phyloP scores from a whole-genome alignment of 2,888 invertebrate genomes.

The Smittia aterrima region DNA sequence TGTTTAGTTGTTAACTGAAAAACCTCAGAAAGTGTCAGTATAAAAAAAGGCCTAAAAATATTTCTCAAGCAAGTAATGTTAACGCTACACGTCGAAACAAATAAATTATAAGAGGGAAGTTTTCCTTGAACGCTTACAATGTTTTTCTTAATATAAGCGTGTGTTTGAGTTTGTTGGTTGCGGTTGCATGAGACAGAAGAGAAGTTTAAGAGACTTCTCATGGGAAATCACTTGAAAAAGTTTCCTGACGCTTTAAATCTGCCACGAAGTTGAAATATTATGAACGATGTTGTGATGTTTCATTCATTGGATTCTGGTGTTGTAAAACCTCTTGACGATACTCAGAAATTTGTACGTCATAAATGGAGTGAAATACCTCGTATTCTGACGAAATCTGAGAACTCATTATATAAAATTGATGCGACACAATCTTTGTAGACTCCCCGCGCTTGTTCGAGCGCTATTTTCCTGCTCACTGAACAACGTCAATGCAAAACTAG shows the following conservation, averaged over 20 bases:
- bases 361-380: too few relatives aligned
- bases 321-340: neutral
- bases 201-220: neutral
- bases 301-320: neutral
- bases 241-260: slow-evolving; percentile 15
- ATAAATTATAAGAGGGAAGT: neutral
- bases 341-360: too few relatives aligned
- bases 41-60: too few relatives aligned
- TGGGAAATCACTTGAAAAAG: slow-evolving; percentile 12
- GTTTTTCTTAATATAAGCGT: neutral
- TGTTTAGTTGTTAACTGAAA: too few relatives aligned
- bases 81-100: neutral
- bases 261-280: neutral
- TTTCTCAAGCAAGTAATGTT: too few relatives aligned
- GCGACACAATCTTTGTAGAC: too few relatives aligned
- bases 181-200: neutral
- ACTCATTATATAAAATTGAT: too few relatives aligned
- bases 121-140: neutral
- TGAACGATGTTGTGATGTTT: neutral
- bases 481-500: too few relatives aligned
- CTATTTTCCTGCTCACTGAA: too few relatives aligned
- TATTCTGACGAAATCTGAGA: too few relatives aligned
- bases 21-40: too few relatives aligned
- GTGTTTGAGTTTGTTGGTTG: neutral
- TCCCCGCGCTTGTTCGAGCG: too few relatives aligned